Base-by-base conservation (phyloP, 2,888 invertebrate genomes). In the Apodemia mormo region DNA sequence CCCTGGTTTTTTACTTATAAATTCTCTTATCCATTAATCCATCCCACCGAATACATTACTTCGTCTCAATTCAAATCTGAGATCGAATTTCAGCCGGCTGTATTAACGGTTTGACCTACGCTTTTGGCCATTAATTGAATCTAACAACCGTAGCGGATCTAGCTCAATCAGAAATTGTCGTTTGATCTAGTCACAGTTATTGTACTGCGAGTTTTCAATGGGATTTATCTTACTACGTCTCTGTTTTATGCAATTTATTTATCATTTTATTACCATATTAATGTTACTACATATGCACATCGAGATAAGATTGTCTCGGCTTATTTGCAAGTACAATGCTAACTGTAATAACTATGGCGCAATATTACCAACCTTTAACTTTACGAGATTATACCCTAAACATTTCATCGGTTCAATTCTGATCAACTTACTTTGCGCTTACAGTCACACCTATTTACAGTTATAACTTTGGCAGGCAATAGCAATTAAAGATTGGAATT, bases 211-310 rank as follows among this genome's bases (percentile, higher is more conserved):
- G 61, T 33, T 61, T 61, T 61, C 61, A 61, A 61, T 61, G 14
- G 58, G 33, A 37, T 30, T 61, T 10, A 61, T 61, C 30, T 58
- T 30, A 58, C 30, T 58, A 33, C 30, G 29, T 7, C 58, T 30
- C 22, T 10, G 7, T 30, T 33, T 49, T 49, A 49, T 49, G 49
- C 49, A 14, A 14, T 14, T 58, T 12, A 30, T 58, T 58, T 58
- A 30, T 58, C 58, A 58, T 58, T 58, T 58, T 33, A 58, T 58
- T 58, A 58, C 58, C 58, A 58, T 58, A 30, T 58, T 30, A 58
- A 58, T 58, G 58, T 58, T 49, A 49, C 49, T 49, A 49, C 14
- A 4, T 58, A 58, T 58, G 29, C 30, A 5, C 9, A 9, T 30
- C 58, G 58, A 33, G 58, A 58, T 58, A 58, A 33, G 30, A 61